Conservation (phyloP, 2,113 vertebrate species). For the Myiopsitta monachus region DNA sequence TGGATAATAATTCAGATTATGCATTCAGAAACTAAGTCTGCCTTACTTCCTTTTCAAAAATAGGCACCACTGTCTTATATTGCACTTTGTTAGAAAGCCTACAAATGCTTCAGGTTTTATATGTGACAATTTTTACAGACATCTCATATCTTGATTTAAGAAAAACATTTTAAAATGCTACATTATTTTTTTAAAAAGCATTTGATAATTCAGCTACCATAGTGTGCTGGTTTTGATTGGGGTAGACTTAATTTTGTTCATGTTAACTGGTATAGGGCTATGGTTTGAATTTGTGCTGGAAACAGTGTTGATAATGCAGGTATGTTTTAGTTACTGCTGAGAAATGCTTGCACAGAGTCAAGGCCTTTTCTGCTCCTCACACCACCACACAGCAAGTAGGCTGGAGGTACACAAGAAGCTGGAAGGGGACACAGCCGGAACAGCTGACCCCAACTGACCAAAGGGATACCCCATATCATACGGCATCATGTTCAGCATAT, state of each 20-base stretch:
- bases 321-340: fast-evolving
- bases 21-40: neutral
- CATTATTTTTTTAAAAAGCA: neutral
- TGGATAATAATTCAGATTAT: neutral
- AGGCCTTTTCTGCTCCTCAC: neutral
- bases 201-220: neutral
- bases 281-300: neutral
- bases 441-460: neutral
- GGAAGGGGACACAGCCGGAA: neutral
- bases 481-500: fast-evolving
- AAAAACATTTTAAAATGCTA: neutral
- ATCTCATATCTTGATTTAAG: neutral
- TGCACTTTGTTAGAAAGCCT: neutral
- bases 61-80: neutral
- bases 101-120: neutral
- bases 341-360: neutral
- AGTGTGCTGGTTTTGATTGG: neutral
- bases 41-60: neutral
- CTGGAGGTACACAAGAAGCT: neutral
- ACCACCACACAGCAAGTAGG: neutral
- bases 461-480: neutral
- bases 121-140: neutral
- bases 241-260: neutral
- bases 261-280: fast-evolving
- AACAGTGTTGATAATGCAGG: neutral